Evolutionary conservation across 2,888 invertebrate genomes (phyloP).

Genomic region (Patella depressa): DNA sequence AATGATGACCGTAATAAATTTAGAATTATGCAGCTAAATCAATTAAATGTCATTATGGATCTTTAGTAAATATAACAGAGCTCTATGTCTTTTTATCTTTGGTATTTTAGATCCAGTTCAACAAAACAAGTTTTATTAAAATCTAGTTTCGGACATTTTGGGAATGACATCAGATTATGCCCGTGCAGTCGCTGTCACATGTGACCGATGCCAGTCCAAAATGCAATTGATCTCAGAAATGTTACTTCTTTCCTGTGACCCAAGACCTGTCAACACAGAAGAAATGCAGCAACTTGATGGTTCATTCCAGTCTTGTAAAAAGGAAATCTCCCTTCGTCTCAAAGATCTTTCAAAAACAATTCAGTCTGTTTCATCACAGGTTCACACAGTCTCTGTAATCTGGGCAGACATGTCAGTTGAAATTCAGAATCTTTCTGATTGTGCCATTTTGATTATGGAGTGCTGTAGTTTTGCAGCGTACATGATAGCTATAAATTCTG

Average conservation of each 20-base stretch:
- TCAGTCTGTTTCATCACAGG: constrained; percentile 50
- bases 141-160: background rate
- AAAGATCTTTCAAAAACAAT: constrained; percentile 55
- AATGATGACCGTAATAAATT: too few relatives aligned
- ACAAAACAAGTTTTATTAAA: too few relatives aligned
- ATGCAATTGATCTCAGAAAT: constrained; percentile 69
- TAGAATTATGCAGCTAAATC: too few relatives aligned
- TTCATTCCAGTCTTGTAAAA: constrained; percentile 48
- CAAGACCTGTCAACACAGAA: constrained; percentile 63
- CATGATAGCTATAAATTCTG: constrained; percentile 52
- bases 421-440: constrained; percentile 57
- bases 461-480: constrained; percentile 65
- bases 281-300: constrained; percentile 40
- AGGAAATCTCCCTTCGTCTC: constrained; percentile 52
- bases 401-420: constrained; percentile 56
- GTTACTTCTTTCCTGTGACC: constrained; percentile 64
- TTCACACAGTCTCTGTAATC: constrained; percentile 40
- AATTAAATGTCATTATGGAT: too few relatives aligned
- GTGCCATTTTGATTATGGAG: constrained; percentile 63
- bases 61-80: too few relatives aligned
- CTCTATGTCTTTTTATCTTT: too few relatives aligned
- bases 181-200: constrained; percentile 57
- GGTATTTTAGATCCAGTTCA: too few relatives aligned
- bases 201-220: constrained; percentile 61
- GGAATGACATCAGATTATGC: constrained; percentile 52